Evolutionary conservation across 2,888 invertebrate species (phyloP).

Genomic region (Drosophila dives): DNA sequence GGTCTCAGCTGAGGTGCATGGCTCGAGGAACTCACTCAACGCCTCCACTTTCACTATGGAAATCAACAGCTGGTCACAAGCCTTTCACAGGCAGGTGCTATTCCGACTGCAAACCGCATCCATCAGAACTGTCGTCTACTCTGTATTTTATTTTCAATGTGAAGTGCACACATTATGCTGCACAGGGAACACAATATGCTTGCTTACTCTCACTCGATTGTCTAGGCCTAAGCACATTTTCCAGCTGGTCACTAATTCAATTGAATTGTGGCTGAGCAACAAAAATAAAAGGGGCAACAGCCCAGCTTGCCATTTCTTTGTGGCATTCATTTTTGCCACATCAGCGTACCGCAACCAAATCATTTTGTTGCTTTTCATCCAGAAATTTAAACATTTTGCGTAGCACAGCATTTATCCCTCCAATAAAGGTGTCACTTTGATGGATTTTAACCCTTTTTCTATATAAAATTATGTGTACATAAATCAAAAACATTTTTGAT

Average conservation of each 20-base stretch:
- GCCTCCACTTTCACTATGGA: constrained; percentile 16
- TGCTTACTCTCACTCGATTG: constrained; percentile 47
- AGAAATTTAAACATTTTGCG: constrained; percentile 44
- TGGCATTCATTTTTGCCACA: constrained; percentile 50
- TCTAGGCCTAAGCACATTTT: constrained; percentile 51
- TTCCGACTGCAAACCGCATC: constrained; percentile 34
- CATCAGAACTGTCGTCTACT: constrained; percentile 52
- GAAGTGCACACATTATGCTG: constrained; percentile 66
- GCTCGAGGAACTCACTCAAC: constrained; percentile 6
- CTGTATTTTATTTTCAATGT: constrained; percentile 41
- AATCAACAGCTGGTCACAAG: constrained; percentile 49
- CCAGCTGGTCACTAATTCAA: constrained; percentile 70
- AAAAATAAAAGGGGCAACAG: constrained; percentile 32
- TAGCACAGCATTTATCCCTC: constrained; percentile 22
- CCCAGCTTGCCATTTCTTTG: constrained; percentile 25
- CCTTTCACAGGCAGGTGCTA: constrained; percentile 64
- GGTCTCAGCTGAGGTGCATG: neutral
- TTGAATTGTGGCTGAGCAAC: constrained; percentile 45
- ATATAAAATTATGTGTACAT: constrained; percentile 2
- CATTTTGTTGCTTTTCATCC: constrained; percentile 38
- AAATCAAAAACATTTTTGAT: constrained; percentile 29
- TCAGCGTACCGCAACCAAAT: constrained; percentile 53
- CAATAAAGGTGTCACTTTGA: constrained; percentile 56
- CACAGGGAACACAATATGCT: constrained; percentile 17
- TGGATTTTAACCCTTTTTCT: constrained; percentile 44